phyloP scores from a whole-genome alignment of 2,113 vertebrate species.

The Puffinus mauretanicus region DNA sequence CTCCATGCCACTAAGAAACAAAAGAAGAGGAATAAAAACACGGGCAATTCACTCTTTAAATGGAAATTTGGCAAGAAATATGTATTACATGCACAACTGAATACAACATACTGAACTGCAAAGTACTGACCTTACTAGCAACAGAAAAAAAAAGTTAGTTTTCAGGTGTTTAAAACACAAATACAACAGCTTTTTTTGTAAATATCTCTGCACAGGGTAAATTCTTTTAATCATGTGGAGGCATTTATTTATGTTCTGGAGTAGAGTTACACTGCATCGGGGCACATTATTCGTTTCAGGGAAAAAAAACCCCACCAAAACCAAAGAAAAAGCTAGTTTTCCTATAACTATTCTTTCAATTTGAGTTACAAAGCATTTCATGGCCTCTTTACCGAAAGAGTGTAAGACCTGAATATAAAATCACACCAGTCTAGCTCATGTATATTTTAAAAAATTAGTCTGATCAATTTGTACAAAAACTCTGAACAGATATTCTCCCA shows the following conservation, averaged over 20 bases:
- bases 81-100: background rate
- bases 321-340: background rate
- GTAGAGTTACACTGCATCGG: background rate
- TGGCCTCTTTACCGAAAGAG: background rate
- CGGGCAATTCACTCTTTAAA: background rate
- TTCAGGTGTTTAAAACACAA: background rate
- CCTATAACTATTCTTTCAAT: background rate
- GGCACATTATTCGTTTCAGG: background rate
- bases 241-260: background rate
- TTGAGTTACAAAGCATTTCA: background rate
- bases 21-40: background rate
- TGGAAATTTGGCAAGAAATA: background rate
- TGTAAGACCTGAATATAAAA: background rate
- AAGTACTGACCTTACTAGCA: background rate
- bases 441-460: background rate
- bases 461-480: background rate
- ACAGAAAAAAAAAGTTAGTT: background rate
- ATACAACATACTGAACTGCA: background rate
- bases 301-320: background rate
- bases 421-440: rapidly evolving
- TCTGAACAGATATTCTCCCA: background rate
- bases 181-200: background rate
- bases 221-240: background rate
- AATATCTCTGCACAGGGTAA: background rate
- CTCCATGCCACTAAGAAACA: background rate